Percentiles rank a stretch among this genome's conserved stretches.
These are phyloP conservation scores for Pelecanus crispus DNA, from an alignment of 2,113 vertebrate species.

Conservation along the genomic window DNA sequence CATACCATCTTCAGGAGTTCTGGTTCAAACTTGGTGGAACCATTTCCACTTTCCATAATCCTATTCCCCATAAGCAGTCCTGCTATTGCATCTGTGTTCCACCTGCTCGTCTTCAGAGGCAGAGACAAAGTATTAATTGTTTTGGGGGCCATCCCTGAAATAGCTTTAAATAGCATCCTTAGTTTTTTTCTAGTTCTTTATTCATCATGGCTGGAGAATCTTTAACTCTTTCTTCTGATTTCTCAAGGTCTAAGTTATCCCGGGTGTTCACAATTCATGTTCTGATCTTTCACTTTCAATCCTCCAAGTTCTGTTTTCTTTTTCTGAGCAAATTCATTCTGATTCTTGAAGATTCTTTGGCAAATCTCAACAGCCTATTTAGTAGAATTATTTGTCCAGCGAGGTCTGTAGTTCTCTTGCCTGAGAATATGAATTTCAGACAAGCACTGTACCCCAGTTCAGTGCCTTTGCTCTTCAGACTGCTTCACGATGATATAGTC, in stretches of 20 bases:
- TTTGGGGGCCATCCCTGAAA: not conserved
- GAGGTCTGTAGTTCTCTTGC: not conserved
- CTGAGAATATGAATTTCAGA: not conserved
- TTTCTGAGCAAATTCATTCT: not conserved
- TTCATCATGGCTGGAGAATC: not conserved
- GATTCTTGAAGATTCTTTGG: not conserved
- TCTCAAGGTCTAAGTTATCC: not conserved
- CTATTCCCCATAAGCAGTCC: not conserved
- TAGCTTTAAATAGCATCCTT: not conserved
- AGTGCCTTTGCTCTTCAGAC: not conserved
- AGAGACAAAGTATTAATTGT: not conserved
- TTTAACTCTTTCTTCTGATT: not conserved
- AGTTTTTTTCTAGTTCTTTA: not conserved
- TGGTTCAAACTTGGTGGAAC: not conserved
- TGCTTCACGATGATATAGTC: not conserved
- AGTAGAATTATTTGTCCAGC: not conserved
- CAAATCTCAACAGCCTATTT: not conserved
- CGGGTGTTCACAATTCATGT: not conserved
- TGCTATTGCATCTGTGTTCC: not conserved
- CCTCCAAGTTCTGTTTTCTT: not conserved
- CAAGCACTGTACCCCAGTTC: not conserved
- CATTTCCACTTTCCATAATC: not conserved
- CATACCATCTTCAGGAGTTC: not conserved
- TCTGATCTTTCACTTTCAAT: not conserved
- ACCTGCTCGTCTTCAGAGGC: not conserved